These are phyloP conservation scores for Plebejus anna DNA, from an alignment of 2,888 invertebrate species.

Conservation along the genomic window DNA sequence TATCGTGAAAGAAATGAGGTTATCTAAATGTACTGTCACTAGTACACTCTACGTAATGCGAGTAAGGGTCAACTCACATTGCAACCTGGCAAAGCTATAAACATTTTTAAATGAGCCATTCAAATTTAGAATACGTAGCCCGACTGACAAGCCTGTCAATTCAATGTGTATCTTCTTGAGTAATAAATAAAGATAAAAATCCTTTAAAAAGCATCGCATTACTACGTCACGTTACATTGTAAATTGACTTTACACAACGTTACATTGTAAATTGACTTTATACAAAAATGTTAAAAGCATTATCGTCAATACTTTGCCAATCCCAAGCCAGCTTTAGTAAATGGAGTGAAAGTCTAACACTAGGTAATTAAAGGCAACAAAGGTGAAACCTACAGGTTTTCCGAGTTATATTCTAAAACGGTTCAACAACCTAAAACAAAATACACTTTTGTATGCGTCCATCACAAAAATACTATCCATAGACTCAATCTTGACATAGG, in stretches of 20 bases:
- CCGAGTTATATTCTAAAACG: neutral
- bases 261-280: neutral
- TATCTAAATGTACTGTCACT: conserved; percentile 75
- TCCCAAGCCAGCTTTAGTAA: neutral
- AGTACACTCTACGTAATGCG: conserved; percentile 46
- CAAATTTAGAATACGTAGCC: neutral
- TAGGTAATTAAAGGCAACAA: conserved; percentile 1
- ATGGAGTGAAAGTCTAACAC: neutral
- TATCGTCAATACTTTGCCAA: neutral
- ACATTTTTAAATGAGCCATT: neutral
- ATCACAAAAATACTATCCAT: neutral
- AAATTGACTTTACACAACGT: no score
- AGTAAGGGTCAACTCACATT: neutral
- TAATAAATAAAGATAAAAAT: no score
- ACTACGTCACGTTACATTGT: no score
- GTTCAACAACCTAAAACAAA: neutral
- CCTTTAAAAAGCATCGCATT: no score
- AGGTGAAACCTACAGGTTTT: neutral
- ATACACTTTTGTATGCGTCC: neutral
- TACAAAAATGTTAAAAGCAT: neutral
- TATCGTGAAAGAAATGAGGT: conserved; percentile 78
- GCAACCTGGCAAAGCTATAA: neutral
- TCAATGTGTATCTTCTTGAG: no score
- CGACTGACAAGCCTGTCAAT: neutral
- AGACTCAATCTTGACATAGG: neutral